phyloP scores from a whole-genome alignment of 2,797 vertebrate genomes.

The Mico argentatus region DNA sequence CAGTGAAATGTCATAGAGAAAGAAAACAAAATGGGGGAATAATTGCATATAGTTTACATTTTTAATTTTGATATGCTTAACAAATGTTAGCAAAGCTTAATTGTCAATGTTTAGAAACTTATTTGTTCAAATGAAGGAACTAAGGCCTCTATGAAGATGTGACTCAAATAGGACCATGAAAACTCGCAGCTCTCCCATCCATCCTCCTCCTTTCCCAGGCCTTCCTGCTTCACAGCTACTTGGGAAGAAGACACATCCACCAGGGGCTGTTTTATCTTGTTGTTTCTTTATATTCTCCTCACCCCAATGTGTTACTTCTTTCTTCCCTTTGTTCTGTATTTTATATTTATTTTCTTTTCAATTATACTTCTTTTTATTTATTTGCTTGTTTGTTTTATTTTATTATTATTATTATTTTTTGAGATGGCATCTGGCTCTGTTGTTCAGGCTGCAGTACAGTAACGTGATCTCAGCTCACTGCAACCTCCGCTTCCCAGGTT shows the following conservation, averaged over 20 bases:
- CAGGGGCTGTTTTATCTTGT: background rate
- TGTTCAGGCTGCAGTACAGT: no score
- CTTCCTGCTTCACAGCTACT: background rate
- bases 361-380: background rate
- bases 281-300: background rate
- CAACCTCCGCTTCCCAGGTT: no score
- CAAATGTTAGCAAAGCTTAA: background rate
- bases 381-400: background rate
- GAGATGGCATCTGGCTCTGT: no score
- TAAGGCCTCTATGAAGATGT: background rate
- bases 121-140: background rate
- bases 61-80: background rate
- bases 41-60: background rate
- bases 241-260: background rate
- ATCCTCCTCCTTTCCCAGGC: background rate
- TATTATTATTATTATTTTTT: no score
- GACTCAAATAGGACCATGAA: background rate
- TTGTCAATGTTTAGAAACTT: background rate
- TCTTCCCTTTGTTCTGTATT: background rate
- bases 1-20: background rate
- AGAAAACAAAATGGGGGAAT: background rate
- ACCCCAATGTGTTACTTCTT: background rate
- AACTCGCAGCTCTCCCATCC: background rate
- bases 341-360: background rate
- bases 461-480: no score